phyloP scores from a whole-genome alignment of 2,888 invertebrate species.

The Panorpa germanica region DNA sequence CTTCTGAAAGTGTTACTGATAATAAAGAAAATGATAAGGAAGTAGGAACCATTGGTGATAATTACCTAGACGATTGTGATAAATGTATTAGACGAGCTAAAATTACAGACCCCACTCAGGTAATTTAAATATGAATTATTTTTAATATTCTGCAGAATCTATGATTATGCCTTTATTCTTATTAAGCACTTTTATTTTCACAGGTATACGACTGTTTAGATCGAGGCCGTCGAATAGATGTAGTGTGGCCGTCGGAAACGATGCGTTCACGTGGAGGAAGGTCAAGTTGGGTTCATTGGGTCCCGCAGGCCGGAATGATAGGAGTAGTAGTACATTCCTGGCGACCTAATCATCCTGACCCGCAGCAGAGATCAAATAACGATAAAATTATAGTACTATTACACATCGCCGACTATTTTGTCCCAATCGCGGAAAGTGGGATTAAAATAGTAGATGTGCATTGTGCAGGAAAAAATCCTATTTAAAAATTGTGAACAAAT shows the following conservation, averaged over 20 bases:
- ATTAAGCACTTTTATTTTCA: no score
- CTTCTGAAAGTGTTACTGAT: constrained; percentile 7
- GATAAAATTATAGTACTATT: constrained; percentile 81
- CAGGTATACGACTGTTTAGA: constrained; percentile 83
- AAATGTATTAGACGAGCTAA: constrained; percentile 1
- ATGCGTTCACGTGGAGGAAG: constrained; percentile 76
- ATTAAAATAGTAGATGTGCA: constrained; percentile 60
- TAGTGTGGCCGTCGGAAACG: constrained; percentile 87
- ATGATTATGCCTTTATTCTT: no score
- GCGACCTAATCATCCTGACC: constrained; percentile 83
- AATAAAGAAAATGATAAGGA: constrained; percentile 5
- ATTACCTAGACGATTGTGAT: constrained; percentile 5
- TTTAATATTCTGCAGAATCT: no score
- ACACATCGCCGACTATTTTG: constrained; percentile 83
- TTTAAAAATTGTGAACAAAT: no score
- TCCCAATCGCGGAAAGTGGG: constrained; percentile 82
- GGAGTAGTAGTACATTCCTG: constrained; percentile 88
- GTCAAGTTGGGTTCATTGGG: constrained; percentile 80
- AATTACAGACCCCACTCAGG: no score
- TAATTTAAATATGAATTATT: constrained; percentile 5
- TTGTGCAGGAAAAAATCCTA: no score
- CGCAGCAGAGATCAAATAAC: constrained; percentile 72
- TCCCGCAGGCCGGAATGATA: constrained; percentile 80
- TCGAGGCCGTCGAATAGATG: constrained; percentile 74
- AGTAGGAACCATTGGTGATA: constrained; percentile 11